These are phyloP conservation scores for Microctonus aethiopoides DNA, from an alignment of 2,888 invertebrate genomes.

Conservation along the genomic window DNA sequence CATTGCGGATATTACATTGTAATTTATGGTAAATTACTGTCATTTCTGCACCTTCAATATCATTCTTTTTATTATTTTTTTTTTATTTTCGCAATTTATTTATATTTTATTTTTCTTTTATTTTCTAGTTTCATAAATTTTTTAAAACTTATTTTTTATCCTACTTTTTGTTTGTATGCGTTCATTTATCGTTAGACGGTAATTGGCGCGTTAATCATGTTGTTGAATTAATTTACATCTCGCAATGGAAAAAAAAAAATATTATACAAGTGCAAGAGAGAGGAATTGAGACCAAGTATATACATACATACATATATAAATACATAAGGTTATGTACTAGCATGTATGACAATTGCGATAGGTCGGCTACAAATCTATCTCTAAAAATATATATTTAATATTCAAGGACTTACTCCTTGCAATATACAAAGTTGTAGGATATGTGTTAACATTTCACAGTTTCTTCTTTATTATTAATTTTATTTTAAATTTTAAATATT, in stretches of 20 bases:
- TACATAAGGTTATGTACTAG: background rate
- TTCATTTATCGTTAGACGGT: background rate
- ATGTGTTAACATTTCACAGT: constrained; percentile 24
- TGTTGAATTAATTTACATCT: constrained; percentile 26
- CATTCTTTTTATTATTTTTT: background rate
- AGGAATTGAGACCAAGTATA: background rate
- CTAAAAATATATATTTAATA: constrained; percentile 16
- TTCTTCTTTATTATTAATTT: constrained; percentile 16
- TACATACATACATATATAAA: constrained; percentile 1
- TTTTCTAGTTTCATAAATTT: background rate
- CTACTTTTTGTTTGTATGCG: background rate
- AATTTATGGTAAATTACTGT: constrained; percentile 32
- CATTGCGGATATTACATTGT: constrained; percentile 30
- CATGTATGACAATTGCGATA: constrained; percentile 32
- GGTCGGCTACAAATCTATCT: constrained; percentile 30
- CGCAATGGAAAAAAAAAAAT: background rate
- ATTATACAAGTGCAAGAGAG: background rate
- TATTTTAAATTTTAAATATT: too few species aligned
- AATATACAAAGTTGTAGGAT: constrained; percentile 15
- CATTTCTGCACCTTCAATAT: constrained; percentile 9
- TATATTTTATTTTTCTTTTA: background rate
- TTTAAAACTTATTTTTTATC: background rate
- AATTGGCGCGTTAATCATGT: constrained; percentile 19
- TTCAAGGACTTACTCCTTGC: constrained; percentile 28
- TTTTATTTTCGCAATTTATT: constrained; percentile 7